Evolutionary conservation across 2,113 vertebrate species (phyloP).

Genomic region (Eupsittula cactorum): DNA sequence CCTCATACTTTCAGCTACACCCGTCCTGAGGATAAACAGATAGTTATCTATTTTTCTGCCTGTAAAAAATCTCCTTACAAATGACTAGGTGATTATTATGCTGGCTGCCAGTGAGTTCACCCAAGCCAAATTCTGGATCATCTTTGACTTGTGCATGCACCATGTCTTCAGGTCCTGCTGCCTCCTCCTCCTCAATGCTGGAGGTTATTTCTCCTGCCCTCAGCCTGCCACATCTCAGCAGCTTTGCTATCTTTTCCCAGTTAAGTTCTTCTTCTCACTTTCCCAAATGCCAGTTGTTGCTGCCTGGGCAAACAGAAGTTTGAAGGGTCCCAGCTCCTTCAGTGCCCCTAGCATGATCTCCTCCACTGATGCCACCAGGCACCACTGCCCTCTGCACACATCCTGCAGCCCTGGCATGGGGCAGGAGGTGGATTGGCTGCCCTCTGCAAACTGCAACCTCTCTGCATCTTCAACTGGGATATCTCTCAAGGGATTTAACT

Average conservation of each 20-base stretch:
- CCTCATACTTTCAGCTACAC: not conserved
- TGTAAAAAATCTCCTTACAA: not conserved
- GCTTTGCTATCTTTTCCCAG: not conserved
- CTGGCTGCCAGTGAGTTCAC: not conserved
- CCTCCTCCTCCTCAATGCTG: not conserved
- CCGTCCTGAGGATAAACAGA: not conserved
- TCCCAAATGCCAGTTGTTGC: not conserved
- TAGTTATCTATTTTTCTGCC: not conserved
- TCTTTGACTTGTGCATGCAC: not conserved
- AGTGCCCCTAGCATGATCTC: not conserved
- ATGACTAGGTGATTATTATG: not conserved
- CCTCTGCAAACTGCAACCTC: not conserved
- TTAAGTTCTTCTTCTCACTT: not conserved
- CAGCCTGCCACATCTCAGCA: not conserved
- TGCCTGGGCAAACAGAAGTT: not conserved
- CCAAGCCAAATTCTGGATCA: not conserved
- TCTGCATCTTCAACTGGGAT: not conserved
- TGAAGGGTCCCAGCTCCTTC: not conserved
- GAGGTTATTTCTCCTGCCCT: not conserved
- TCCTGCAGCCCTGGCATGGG: not conserved
- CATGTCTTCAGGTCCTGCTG: not conserved
- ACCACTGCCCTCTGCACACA: rapidly evolving
- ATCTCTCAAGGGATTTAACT: not conserved
- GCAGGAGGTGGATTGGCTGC: not conserved
- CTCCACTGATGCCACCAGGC: not conserved